Evolutionary conservation across 2,113 vertebrate species (phyloP).

Genomic region (Callorhinus ursinus): DNA sequence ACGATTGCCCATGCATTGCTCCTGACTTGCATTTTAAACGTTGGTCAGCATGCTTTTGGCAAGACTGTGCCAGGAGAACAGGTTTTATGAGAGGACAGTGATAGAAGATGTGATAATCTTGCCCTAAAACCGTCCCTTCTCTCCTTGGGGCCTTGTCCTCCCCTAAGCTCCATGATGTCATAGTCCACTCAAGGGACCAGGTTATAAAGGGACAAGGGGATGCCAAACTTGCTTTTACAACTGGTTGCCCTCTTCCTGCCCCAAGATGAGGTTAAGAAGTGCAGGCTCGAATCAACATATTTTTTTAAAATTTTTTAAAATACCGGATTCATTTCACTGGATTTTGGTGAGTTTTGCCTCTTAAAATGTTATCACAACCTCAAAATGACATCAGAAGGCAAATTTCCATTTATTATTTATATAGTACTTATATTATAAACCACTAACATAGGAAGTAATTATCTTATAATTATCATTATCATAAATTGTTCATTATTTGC

Average conservation of each 20-base stretch:
- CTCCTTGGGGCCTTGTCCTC: neutral
- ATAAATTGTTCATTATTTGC: neutral
- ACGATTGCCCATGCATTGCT: neutral
- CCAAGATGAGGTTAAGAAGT: neutral
- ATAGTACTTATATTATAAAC: neutral
- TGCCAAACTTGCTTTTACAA: neutral
- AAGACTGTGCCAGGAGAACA: neutral
- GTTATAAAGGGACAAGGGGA: neutral
- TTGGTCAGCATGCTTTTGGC: neutral
- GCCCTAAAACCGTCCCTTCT: neutral
- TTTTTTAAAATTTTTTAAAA: neutral
- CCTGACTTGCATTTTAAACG: neutral
- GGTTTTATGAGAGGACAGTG: neutral
- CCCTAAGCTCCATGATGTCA: neutral
- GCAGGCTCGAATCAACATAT: neutral
- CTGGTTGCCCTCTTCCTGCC: neutral
- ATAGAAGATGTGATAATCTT: neutral
- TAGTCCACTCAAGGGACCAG: neutral
- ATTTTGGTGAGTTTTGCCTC: neutral
- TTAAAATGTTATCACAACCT: neutral
- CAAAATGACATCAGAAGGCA: constrained; percentile 60
- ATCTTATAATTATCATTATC: neutral
- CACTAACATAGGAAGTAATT: neutral
- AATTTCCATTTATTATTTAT: neutral
- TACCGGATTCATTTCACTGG: neutral